A percentile compares a stretch with the other conserved stretches of the same genome.
Evolutionary conservation across 1,140 invertebrate genomes (phyloP).

Genomic region (Anoplolepis gracilipes): DNA sequence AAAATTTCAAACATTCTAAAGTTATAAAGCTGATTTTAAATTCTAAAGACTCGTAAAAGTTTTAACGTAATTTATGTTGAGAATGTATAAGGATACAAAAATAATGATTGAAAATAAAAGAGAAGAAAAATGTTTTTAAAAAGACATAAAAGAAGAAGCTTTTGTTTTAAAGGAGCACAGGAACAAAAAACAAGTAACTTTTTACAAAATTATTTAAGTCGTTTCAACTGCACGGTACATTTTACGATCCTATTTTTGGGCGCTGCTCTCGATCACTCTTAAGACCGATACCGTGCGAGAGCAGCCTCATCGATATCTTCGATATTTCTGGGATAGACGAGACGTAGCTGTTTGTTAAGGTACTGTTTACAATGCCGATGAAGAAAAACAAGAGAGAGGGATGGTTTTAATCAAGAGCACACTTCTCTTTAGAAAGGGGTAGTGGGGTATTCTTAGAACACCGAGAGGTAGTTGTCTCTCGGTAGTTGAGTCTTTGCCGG

Average conservation of each 20-base stretch:
- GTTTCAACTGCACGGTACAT: neutral
- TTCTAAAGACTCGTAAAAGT: neutral
- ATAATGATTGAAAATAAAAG: neutral
- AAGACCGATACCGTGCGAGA: neutral
- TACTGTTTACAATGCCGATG: constrained; percentile 39
- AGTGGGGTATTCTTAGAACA: constrained; percentile 61
- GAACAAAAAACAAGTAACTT: neutral
- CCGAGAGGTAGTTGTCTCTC: constrained; percentile 63
- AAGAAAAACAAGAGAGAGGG: constrained; percentile 56
- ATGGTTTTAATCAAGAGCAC: constrained; percentile 49
- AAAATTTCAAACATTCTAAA: neutral
- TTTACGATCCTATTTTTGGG: constrained; percentile 28
- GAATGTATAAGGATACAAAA: neutral
- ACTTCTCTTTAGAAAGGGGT: constrained; percentile 45
- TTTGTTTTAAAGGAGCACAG: neutral
- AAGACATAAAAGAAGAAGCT: neutral
- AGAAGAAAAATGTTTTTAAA: neutral
- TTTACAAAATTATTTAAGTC: neutral
- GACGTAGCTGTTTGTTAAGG: constrained; percentile 53
- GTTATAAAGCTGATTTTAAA: neutral
- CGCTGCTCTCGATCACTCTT: neutral
- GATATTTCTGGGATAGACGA: constrained; percentile 31
- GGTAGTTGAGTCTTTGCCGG: constrained; percentile 52
- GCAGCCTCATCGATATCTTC: constrained; percentile 26
- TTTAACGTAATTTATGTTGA: neutral